phyloP scores from a whole-genome alignment of 2,888 invertebrate species.

The Apantesis nais region DNA sequence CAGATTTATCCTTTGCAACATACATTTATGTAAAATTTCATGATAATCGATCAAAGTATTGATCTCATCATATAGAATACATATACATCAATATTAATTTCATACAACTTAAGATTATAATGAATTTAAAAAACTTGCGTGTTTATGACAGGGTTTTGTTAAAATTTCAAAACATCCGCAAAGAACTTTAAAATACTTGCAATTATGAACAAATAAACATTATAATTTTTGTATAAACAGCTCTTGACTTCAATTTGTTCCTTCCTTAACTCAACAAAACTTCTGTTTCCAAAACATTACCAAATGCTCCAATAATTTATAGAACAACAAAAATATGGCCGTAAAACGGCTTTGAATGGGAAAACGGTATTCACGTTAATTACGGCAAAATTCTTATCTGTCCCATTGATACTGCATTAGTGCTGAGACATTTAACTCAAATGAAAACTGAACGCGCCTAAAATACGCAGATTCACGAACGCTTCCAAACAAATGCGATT shows the following conservation, averaged over 20 bases:
- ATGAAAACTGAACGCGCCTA: slow-evolving; percentile 50
- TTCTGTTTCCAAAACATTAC: slow-evolving; percentile 20
- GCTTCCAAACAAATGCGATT: slow-evolving; percentile 35
- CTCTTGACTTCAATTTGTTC: background rate
- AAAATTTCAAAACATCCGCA: too few species aligned
- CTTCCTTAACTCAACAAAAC: background rate
- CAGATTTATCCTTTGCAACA: too few species aligned
- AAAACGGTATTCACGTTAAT: slow-evolving; percentile 54
- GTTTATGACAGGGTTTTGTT: too few species aligned
- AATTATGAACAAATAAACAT: too few species aligned
- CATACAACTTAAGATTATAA: too few species aligned
- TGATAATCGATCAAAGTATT: too few species aligned
- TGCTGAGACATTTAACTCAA: slow-evolving; percentile 61
- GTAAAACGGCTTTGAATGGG: slow-evolving; percentile 46
- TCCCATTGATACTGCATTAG: slow-evolving; percentile 62
- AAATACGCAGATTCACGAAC: slow-evolving; percentile 49
- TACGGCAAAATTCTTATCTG: slow-evolving; percentile 59
- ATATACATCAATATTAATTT: too few species aligned
- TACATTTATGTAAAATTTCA: too few species aligned
- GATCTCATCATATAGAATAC: too few species aligned
- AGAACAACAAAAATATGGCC: slow-evolving; percentile 52
- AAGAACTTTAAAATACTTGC: too few species aligned
- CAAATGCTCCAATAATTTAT: slow-evolving; percentile 34
- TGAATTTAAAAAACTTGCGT: too few species aligned
- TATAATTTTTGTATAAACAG: background rate